Percentiles rank a stretch among this genome's conserved stretches.
Evolutionary conservation across 2,797 vertebrate species (phyloP).

Genomic region (Anguilla marmorata): DNA sequence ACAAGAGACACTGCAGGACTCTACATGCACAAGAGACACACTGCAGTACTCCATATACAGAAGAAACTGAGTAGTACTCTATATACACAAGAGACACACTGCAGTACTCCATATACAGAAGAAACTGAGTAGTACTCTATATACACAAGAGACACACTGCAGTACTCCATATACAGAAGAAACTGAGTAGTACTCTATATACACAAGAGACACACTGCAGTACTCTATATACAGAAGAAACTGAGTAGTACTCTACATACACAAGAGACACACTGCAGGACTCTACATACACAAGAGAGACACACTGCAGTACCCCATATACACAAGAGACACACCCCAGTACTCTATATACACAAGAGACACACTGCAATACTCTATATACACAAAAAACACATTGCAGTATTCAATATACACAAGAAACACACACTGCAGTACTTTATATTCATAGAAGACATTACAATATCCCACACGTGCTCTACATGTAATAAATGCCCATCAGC

Average conservation of each 20-base stretch:
- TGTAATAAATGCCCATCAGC: no score
- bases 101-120: background rate
- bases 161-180: background rate
- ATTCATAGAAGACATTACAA: no score
- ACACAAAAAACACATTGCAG: background rate
- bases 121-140: no score
- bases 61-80: no score
- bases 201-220: background rate
- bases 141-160: no score
- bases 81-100: no score
- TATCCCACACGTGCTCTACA: no score
- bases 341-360: background rate
- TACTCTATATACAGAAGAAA: background rate
- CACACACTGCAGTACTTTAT: background rate
- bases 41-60: background rate
- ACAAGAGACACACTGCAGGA: background rate
- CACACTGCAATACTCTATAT: background rate
- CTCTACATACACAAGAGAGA: background rate
- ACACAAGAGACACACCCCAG: background rate
- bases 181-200: background rate
- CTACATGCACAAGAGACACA: background rate
- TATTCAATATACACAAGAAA: background rate
- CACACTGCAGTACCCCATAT: background rate
- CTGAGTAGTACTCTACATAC: background rate
- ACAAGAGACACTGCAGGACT: background rate